Percentiles rank a stretch among this genome's conserved stretches.
Evolutionary conservation across 2,797 vertebrate genomes (phyloP).

Genomic region (Botia kubotai): DNA sequence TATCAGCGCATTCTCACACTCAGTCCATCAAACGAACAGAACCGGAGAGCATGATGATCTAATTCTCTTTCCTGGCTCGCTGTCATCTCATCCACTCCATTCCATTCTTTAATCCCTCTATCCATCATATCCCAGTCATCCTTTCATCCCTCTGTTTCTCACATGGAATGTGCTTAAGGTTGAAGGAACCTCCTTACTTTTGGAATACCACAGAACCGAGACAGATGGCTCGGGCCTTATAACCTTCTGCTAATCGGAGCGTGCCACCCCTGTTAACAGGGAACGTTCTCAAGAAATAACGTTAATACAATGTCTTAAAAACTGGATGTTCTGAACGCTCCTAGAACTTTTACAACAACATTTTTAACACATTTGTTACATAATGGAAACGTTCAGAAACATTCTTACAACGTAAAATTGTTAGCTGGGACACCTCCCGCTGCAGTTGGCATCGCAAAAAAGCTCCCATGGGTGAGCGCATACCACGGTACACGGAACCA

Average conservation of each 20-base stretch:
- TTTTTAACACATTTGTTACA: no score
- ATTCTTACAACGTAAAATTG: no score
- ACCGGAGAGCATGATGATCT: constrained; percentile 29
- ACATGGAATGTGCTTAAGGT: constrained; percentile 51
- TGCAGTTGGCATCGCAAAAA: constrained; percentile 30
- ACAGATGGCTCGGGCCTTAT: constrained; percentile 46
- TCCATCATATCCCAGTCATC: constrained; percentile 17
- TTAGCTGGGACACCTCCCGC: constrained; percentile 13
- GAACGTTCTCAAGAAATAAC: no score
- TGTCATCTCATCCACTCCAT: constrained; percentile 5
- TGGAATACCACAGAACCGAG: constrained; percentile 64
- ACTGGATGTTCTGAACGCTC: no score
- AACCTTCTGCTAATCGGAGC: constrained; percentile 51
- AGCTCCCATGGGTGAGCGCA: constrained; percentile 22
- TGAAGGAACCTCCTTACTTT: constrained; percentile 62
- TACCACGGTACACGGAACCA: constrained; percentile 28
- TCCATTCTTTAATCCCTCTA: constrained; percentile 34
- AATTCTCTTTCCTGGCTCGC: constrained; percentile 25
- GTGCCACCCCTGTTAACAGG: constrained; percentile 27
- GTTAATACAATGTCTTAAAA: no score
- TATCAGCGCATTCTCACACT: constrained; percentile 17
- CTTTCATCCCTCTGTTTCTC: constrained; percentile 42
- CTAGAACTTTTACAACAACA: no score
- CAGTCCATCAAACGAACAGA: constrained; percentile 22
- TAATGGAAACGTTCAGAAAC: no score